These are phyloP conservation scores for Gandaritis pyraliata DNA, from an alignment of 2,888 invertebrate species.

Conservation along the genomic window DNA sequence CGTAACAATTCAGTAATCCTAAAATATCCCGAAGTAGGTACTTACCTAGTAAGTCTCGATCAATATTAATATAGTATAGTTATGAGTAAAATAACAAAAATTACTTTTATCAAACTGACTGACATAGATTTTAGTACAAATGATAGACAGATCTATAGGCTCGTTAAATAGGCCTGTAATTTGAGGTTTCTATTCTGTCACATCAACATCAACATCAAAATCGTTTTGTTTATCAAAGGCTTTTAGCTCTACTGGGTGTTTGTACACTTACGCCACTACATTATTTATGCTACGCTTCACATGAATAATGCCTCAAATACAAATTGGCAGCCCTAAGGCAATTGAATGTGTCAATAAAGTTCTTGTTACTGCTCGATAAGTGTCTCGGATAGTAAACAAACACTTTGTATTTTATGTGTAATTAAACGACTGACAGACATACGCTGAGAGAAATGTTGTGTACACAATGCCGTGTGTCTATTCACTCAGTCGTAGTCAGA, in stretches of 20 bases:
- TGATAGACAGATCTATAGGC: not conserved
- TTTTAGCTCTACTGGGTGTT: constrained; percentile 10
- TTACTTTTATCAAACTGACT: too few relatives aligned
- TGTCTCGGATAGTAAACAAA: constrained; percentile 68
- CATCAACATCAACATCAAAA: constrained; percentile 18
- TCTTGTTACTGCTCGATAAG: constrained; percentile 68
- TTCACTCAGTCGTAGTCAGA: constrained; percentile 23
- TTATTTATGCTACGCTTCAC: constrained; percentile 8
- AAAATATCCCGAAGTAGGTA: too few relatives aligned
- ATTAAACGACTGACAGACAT: constrained; percentile 60
- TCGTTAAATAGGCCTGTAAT: not conserved
- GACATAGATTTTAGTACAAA: not conserved
- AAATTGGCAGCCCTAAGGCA: constrained; percentile 51
- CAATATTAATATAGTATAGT: too few relatives aligned
- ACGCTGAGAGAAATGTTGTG: constrained; percentile 36
- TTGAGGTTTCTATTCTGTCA: constrained; percentile 5
- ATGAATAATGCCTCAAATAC: constrained; percentile 9
- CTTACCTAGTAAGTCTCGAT: too few relatives aligned
- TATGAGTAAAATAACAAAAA: too few relatives aligned
- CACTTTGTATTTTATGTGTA: constrained; percentile 74
- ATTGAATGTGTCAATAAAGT: constrained; percentile 72
- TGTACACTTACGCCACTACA: constrained; percentile 16
- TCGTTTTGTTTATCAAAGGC: constrained; percentile 17
- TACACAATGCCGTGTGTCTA: constrained; percentile 28
- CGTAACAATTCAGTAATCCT: too few relatives aligned